Evolutionary conservation across 1,140 invertebrate genomes (phyloP).

Genomic region (Caerostris darwini): DNA sequence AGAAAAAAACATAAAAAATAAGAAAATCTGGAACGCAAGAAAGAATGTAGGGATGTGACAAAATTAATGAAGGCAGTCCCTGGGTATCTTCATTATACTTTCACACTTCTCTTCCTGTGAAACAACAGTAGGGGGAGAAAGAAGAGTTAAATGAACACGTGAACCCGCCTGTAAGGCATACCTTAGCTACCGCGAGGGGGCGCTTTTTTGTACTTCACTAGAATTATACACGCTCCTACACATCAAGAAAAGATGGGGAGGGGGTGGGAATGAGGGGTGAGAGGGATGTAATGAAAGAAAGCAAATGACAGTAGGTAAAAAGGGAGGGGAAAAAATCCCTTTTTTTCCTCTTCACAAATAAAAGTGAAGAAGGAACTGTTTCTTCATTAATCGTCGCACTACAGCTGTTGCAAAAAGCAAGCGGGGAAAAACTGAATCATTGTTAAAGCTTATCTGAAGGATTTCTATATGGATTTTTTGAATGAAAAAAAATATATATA

Average conservation of each 20-base stretch:
- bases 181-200: constrained; percentile 52
- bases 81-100: constrained; percentile 64
- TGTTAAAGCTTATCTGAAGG: not conserved
- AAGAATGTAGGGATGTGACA: constrained; percentile 63
- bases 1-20: not conserved
- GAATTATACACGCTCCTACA: constrained; percentile 31
- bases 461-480: not conserved
- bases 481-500: not conserved
- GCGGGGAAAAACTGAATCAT: not conserved
- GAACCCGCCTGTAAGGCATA: constrained; percentile 37
- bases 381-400: constrained; percentile 54
- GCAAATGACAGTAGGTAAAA: not conserved
- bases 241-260: not conserved
- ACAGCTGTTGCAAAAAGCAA: constrained; percentile 50
- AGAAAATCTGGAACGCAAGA: not conserved
- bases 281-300: not conserved
- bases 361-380: not conserved
- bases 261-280: not conserved
- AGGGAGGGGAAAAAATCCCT: too few species aligned
- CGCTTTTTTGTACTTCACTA: constrained; percentile 30
- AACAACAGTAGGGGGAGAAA: not conserved
- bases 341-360: too few species aligned
- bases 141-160: not conserved
- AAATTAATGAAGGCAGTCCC: constrained; percentile 73
- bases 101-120: not conserved